phyloP scores from a whole-genome alignment of 2,113 vertebrate species.

The Cricetomys ansorgei region DNA sequence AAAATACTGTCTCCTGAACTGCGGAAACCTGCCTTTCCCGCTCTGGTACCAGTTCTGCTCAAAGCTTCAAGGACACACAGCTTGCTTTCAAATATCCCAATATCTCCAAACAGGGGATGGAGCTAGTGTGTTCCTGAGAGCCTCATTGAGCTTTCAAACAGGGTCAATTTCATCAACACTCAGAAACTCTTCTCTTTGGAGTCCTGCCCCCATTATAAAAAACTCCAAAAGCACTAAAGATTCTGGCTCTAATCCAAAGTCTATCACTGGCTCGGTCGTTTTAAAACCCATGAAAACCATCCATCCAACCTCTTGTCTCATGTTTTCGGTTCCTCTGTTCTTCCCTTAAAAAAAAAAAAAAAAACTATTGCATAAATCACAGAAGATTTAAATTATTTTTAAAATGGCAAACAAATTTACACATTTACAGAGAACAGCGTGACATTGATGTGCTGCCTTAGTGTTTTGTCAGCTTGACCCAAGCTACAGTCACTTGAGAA shows the following conservation, averaged over 20 bases:
- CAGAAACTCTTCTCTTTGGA: neutral
- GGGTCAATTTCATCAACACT: neutral
- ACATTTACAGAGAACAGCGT: neutral
- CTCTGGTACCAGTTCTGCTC: neutral
- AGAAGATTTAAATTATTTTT: neutral
- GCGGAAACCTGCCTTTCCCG: neutral
- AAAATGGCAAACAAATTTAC: neutral
- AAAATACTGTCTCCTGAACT: neutral
- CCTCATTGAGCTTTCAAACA: neutral
- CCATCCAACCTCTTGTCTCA: neutral
- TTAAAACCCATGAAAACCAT: conserved; percentile 20
- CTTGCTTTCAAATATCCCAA: neutral
- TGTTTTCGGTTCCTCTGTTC: neutral
- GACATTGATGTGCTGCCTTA: neutral
- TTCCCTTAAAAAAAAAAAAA: too few relatives aligned
- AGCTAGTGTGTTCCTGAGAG: neutral
- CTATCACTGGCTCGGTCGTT: neutral
- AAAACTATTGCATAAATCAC: neutral
- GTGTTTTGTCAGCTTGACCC: neutral
- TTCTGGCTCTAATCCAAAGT: neutral
- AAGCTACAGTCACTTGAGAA: neutral
- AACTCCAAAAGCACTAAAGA: neutral
- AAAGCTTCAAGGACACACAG: neutral
- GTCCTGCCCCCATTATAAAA: neutral
- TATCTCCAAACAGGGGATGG: neutral